These are phyloP conservation scores for Heliconius hewitsoni DNA, from an alignment of 1,140 invertebrate species.

Conservation along the genomic window DNA sequence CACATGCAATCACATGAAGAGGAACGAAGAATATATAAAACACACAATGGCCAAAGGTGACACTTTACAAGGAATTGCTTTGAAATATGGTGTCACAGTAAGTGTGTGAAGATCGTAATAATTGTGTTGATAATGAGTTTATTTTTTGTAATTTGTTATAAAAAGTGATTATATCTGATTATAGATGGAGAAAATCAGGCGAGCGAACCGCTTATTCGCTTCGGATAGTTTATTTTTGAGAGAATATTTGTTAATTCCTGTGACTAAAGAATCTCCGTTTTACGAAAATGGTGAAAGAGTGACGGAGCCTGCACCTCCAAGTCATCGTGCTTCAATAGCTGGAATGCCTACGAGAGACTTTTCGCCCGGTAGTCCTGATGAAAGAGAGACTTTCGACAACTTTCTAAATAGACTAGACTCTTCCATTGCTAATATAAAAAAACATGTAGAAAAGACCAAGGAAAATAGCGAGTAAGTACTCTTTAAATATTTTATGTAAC, in stretches of 20 bases:
- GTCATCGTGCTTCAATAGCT: slow-evolving; percentile 80
- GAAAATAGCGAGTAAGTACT: slow-evolving; percentile 89
- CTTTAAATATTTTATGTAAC: slow-evolving; percentile 29
- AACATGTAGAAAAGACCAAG: slow-evolving; percentile 90
- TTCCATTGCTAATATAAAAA: slow-evolving; percentile 91
- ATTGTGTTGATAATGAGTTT: slow-evolving; percentile 62
- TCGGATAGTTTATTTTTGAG: slow-evolving; percentile 94
- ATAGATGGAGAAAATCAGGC: slow-evolving; percentile 94
- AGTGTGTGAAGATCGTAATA: slow-evolving; percentile 75
- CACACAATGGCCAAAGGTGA: slow-evolving; percentile 90
- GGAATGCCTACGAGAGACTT: slow-evolving; percentile 79
- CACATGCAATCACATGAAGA: slow-evolving; percentile 86
- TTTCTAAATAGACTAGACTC: slow-evolving; percentile 94
- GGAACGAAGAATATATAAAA: slow-evolving; percentile 88
- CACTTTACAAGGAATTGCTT: slow-evolving; percentile 95
- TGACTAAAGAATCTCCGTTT: slow-evolving; percentile 83
- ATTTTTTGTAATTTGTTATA: slow-evolving; percentile 44
- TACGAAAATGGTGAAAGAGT: slow-evolving; percentile 80
- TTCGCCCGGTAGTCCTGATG: slow-evolving; percentile 83
- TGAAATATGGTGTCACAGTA: slow-evolving; percentile 96
- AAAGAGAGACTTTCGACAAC: slow-evolving; percentile 88
- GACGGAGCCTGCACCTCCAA: slow-evolving; percentile 57
- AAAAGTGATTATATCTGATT: slow-evolving; percentile 59
- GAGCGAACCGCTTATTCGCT: slow-evolving; percentile 93
- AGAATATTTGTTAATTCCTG: slow-evolving; percentile 90